These are phyloP conservation scores for Philopedon plagiatum DNA, from an alignment of 2,888 invertebrate genomes.

Conservation along the genomic window DNA sequence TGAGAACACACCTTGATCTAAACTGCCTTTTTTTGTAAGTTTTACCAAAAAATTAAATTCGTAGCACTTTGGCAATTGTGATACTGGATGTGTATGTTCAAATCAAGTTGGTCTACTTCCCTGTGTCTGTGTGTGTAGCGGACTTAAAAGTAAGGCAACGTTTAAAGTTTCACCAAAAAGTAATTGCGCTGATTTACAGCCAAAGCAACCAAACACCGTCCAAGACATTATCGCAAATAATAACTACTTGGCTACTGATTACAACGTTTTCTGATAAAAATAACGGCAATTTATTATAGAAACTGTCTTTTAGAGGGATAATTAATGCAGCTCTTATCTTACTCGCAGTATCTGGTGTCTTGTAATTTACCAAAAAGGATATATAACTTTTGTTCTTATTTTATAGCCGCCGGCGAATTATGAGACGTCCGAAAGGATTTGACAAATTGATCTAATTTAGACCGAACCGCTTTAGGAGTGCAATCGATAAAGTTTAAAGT, in stretches of 20 bases:
- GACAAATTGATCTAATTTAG: slow-evolving; percentile 63
- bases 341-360: slow-evolving; percentile 56
- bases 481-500: slow-evolving; percentile 40
- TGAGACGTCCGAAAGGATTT: slow-evolving; percentile 59
- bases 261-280: slow-evolving; percentile 47
- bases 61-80: no score
- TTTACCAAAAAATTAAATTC: no score
- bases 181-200: slow-evolving; percentile 38
- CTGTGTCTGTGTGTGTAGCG: no score
- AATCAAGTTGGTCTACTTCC: no score
- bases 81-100: no score
- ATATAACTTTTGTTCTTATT: slow-evolving; percentile 58
- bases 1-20: no score
- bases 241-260: slow-evolving; percentile 43
- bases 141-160: no score
- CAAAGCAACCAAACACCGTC: slow-evolving; percentile 45
- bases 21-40: no score
- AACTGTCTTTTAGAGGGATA: slow-evolving; percentile 49
- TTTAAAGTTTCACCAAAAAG: slow-evolving; percentile 39
- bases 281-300: slow-evolving; percentile 49
- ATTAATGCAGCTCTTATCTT: slow-evolving; percentile 55
- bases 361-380: slow-evolving; percentile 58
- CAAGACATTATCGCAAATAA: slow-evolving; percentile 45
- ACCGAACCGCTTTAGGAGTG: slow-evolving; percentile 28
- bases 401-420: slow-evolving; percentile 57